phyloP scores from a whole-genome alignment of 2,888 invertebrate genomes.

The Lycaena phlaeas region DNA sequence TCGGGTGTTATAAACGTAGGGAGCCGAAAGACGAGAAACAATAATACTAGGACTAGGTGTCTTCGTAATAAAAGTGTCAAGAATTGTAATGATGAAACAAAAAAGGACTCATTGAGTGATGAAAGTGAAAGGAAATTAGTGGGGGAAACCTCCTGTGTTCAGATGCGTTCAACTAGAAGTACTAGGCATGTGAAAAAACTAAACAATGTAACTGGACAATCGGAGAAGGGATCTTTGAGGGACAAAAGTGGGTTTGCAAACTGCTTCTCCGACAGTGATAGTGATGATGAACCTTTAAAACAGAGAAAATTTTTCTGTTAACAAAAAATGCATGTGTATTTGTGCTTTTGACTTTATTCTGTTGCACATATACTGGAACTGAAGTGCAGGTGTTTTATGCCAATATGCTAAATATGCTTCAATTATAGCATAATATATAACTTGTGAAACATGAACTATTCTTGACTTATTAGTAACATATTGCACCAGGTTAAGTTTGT shows the following conservation, averaged over 20 bases:
- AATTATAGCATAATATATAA: slow-evolving; percentile 4
- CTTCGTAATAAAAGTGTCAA: slow-evolving; percentile 13
- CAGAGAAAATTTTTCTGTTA: slow-evolving; percentile 50
- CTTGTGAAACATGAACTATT: no score
- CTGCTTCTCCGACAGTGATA: slow-evolving; percentile 62
- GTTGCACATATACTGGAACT: neutral
- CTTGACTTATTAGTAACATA: no score
- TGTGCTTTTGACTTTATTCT: slow-evolving; percentile 1
- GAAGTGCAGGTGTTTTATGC: neutral
- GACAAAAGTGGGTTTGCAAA: slow-evolving; percentile 55
- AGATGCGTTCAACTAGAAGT: slow-evolving; percentile 17
- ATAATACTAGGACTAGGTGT: slow-evolving; percentile 13
- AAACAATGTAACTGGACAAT: slow-evolving; percentile 27
- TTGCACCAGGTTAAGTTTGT: neutral
- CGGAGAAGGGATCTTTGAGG: slow-evolving; percentile 36
- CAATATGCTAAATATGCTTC: neutral
- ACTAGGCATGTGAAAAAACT: slow-evolving; percentile 28
- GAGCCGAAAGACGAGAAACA: slow-evolving; percentile 22
- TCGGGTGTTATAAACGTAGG: slow-evolving; percentile 50
- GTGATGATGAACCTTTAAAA: slow-evolving; percentile 47
- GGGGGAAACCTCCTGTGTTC: slow-evolving; percentile 15
- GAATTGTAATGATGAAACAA: slow-evolving; percentile 12
- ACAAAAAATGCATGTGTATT: slow-evolving; percentile 2
- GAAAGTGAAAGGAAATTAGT: slow-evolving; percentile 14
- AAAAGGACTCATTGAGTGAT: slow-evolving; percentile 16